Conservation (phyloP, 2,888 invertebrate species). For the Dyspetes luteomarginatus region DNA sequence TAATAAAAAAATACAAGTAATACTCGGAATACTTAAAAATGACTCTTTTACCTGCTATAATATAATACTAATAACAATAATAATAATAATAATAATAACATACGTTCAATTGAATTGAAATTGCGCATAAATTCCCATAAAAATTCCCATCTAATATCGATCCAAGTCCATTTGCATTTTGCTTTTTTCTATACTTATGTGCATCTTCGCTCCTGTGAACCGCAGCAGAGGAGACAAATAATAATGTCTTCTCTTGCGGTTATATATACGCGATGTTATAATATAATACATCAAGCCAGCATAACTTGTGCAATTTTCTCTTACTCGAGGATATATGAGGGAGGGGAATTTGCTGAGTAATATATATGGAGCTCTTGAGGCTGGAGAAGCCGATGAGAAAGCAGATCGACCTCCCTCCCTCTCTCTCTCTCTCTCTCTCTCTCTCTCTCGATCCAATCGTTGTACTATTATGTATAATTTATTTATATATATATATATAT, state of each 20-base stretch:
- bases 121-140: neutral
- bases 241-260: neutral
- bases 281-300: neutral
- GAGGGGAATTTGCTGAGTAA: constrained; percentile 14
- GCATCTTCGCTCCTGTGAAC: neutral
- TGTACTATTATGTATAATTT: constrained; percentile 25
- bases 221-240: neutral
- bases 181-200: constrained; percentile 10
- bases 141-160: constrained; percentile 2
- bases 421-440: neutral
- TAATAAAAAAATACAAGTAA: too few species aligned
- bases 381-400: constrained; percentile 41
- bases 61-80: too few species aligned
- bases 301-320: constrained; percentile 46
- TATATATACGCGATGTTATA: neutral
- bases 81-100: constrained; percentile 8
- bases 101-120: constrained; percentile 32
- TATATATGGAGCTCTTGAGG: constrained; percentile 12
- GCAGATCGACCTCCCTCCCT: constrained; percentile 43
- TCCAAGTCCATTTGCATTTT: neutral
- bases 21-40: too few species aligned
- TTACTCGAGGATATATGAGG: neutral
- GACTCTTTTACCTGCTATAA: neutral
- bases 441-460: constrained; percentile 37
- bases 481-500: constrained; percentile 7